Conservation (phyloP, 2,113 vertebrate species). For the Cichladusa arquata region DNA sequence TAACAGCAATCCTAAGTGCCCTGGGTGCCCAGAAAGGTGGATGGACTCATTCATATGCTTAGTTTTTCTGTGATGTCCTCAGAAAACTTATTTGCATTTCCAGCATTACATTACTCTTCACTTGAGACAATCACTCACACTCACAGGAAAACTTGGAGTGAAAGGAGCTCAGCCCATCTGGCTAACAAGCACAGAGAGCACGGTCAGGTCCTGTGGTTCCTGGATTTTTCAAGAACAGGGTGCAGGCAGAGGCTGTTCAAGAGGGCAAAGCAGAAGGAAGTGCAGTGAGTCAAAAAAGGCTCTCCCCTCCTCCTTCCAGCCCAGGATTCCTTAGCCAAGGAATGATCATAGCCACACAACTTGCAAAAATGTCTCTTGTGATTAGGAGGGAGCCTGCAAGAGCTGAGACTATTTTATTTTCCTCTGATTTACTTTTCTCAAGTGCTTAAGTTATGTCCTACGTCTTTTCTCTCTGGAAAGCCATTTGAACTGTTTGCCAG, state of each 20-base stretch:
- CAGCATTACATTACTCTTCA: neutral
- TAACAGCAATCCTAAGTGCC: neutral
- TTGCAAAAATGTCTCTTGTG: neutral
- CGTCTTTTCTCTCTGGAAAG: neutral
- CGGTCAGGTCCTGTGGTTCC: rapidly evolving
- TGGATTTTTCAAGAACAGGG: rapidly evolving
- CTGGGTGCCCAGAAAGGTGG: neutral
- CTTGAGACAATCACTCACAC: neutral
- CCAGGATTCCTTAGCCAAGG: neutral
- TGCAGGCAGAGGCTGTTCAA: neutral
- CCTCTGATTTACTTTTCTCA: neutral
- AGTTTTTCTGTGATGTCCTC: neutral
- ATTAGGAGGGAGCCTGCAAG: neutral
- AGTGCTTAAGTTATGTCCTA: neutral
- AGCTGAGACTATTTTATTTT: neutral
- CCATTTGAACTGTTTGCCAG: neutral
- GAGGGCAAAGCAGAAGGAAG: neutral
- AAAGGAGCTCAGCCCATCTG: neutral
- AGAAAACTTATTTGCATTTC: neutral
- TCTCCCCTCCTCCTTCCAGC: neutral
- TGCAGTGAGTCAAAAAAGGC: neutral
- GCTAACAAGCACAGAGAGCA: neutral
- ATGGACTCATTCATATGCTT: neutral
- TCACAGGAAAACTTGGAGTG: neutral
- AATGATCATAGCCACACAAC: rapidly evolving